These are phyloP conservation scores for Leptopilina boulardi DNA, from an alignment of 1,140 invertebrate genomes.

Conservation along the genomic window DNA sequence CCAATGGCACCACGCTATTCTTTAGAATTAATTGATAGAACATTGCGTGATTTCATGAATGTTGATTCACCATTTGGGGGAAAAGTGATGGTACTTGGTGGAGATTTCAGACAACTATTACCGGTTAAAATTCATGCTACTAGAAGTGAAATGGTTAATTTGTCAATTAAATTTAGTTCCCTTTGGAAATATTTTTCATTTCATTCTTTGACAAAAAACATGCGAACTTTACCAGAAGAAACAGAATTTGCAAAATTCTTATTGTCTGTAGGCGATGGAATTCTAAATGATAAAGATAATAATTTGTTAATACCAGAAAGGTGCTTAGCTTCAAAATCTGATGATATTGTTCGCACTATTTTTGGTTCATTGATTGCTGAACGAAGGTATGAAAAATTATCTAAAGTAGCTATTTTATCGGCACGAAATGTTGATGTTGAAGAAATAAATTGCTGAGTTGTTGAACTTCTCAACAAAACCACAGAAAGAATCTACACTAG, in stretches of 20 bases:
- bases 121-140: conserved; percentile 49
- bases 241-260: conserved; percentile 43
- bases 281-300: conserved; percentile 23
- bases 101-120: conserved; percentile 45
- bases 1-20: conserved; percentile 53
- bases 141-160: conserved; percentile 49
- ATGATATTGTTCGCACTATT: conserved; percentile 28
- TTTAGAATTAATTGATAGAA: conserved; percentile 50
- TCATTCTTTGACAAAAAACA: conserved; percentile 37
- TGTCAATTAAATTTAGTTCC: conserved; percentile 45
- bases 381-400: conserved; percentile 6
- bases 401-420: conserved; percentile 31
- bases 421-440: conserved; percentile 39
- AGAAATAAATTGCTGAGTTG: conserved; percentile 38
- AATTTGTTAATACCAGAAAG: background rate
- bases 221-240: conserved; percentile 33
- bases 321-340: background rate
- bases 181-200: conserved; percentile 40
- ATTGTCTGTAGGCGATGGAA: conserved; percentile 35
- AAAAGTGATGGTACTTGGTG: conserved; percentile 53
- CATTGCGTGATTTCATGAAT: conserved; percentile 46
- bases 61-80: conserved; percentile 50
- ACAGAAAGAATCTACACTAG: conserved; percentile 38
- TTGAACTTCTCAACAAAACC: conserved; percentile 40
- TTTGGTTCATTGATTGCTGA: conserved; percentile 24